A percentile compares a stretch with the other conserved stretches of the same genome.
Evolutionary conservation across 1,140 invertebrate species (phyloP).

Genomic region (Listronotus bonariensis): DNA sequence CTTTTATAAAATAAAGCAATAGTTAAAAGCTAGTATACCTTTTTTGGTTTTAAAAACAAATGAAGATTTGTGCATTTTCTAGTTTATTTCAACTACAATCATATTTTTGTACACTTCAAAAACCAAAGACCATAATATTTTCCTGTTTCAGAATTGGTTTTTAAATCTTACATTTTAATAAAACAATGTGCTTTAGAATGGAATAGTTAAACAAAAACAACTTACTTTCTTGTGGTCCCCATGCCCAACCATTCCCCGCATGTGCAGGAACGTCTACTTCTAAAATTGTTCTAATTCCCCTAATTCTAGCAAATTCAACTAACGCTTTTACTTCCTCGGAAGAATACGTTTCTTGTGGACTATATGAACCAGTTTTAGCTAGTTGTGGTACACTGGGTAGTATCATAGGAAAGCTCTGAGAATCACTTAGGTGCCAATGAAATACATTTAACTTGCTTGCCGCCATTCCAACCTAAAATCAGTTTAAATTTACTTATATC

Average conservation of each 20-base stretch:
- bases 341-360: conserved; percentile 69
- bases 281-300: conserved; percentile 72
- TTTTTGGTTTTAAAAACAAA: no score
- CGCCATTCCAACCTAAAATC: conserved; percentile 66
- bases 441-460: conserved; percentile 82
- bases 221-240: conserved; percentile 65
- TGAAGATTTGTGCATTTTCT: no score
- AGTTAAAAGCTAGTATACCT: no score
- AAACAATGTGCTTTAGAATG: no score
- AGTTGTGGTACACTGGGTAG: conserved; percentile 72
- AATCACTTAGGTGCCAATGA: conserved; percentile 85
- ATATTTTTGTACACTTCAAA: no score
- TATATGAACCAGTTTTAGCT: conserved; percentile 76
- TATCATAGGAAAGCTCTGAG: conserved; percentile 80
- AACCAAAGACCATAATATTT: conserved; percentile 6
- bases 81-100: no score
- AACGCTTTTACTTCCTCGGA: conserved; percentile 68
- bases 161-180: no score
- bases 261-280: conserved; percentile 84
- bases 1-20: no score
- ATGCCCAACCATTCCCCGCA: conserved; percentile 79
- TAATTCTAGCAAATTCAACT: conserved; percentile 66
- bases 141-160: no score
- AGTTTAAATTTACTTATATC: no score
- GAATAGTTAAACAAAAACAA: no score